A percentile compares a stretch with the other conserved stretches of the same genome.
Conservation (phyloP, 2,113 vertebrate genomes). For the Alligator sinensis region DNA sequence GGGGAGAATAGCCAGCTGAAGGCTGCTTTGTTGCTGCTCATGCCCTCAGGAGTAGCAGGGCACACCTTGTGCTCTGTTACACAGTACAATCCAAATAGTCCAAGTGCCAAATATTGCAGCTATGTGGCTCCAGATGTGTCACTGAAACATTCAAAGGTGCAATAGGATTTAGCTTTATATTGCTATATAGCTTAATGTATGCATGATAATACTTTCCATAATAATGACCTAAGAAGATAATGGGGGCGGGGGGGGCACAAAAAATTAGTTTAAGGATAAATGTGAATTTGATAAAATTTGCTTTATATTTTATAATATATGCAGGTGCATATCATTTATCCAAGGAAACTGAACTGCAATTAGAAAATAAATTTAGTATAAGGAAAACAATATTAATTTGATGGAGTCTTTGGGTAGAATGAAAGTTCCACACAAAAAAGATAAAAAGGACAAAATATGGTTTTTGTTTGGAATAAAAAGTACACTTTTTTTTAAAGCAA, state of each 20-base stretch:
- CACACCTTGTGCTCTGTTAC: too few relatives aligned
- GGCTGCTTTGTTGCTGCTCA: too few relatives aligned
- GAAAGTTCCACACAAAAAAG: neutral
- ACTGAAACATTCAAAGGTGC: too few relatives aligned
- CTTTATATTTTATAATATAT: neutral
- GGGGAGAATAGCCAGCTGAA: too few relatives aligned
- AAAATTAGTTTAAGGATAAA: neutral
- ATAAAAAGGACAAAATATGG: neutral
- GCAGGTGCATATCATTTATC: neutral
- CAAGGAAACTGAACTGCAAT: neutral
- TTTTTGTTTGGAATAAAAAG: neutral
- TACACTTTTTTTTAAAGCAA: neutral
- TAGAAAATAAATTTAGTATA: neutral
- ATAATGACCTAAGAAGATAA: neutral
- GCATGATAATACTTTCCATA: neutral
- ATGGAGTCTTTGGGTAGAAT: neutral
- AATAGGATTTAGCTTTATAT: neutral
- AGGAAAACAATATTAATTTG: neutral
- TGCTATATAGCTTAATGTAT: neutral
- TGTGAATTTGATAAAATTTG: neutral
- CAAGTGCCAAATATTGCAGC: too few relatives aligned
- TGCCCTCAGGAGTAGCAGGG: too few relatives aligned
- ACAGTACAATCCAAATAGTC: too few relatives aligned
- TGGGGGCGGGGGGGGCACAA: fast-evolving
- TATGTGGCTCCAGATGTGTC: too few relatives aligned